Percentiles rank a stretch among this genome's conserved stretches.
Conservation (phyloP, 2,797 vertebrate species). For the Balearica regulorum region DNA sequence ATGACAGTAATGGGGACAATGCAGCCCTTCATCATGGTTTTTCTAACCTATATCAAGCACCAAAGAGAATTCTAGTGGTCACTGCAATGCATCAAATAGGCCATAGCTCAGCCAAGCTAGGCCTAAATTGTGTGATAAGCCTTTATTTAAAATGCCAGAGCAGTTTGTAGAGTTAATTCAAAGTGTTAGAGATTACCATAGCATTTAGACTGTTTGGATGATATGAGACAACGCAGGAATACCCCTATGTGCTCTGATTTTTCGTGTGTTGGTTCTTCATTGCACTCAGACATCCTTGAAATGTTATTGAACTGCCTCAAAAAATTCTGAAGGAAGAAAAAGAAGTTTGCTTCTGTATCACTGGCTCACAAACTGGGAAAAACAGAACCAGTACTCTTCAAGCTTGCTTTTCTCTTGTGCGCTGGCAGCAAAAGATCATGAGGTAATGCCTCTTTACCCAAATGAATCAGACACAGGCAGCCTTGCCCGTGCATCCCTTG, state of each 20-base stretch:
- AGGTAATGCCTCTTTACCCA: background rate
- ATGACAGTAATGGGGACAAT: background rate
- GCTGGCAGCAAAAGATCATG: background rate
- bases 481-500: background rate
- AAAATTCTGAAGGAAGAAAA: background rate
- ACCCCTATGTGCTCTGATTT: background rate
- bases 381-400: background rate
- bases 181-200: background rate
- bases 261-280: background rate
- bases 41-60: background rate
- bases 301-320: background rate
- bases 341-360: background rate
- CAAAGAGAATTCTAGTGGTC: background rate
- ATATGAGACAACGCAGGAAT: rapidly evolving
- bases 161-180: background rate
- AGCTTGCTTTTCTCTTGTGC: background rate
- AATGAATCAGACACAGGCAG: background rate
- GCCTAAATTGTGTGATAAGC: background rate
- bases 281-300: background rate
- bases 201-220: background rate
- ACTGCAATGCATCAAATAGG: background rate
- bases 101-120: background rate
- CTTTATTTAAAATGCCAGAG: background rate
- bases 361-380: background rate
- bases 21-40: background rate